These are phyloP conservation scores for Pseudopodoces humilis DNA, from an alignment of 2,113 vertebrate genomes.

Conservation along the genomic window DNA sequence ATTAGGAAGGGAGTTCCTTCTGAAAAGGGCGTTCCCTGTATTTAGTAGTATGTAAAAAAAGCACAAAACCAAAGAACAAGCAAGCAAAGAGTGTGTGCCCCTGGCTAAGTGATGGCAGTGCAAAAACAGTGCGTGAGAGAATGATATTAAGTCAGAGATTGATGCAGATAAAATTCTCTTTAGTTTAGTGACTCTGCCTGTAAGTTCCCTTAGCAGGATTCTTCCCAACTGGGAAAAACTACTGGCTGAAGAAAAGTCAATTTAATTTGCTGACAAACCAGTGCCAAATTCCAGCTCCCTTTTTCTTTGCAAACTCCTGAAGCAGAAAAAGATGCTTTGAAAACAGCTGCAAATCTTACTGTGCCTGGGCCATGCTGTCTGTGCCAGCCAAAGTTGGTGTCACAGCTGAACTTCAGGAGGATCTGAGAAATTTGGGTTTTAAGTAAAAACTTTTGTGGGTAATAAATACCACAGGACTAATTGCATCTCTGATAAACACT, in stretches of 20 bases:
- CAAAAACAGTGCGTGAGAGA: not conserved
- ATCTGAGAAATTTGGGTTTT: not conserved
- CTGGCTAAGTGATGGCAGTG: not conserved
- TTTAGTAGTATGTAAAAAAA: not conserved
- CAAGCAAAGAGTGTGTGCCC: not conserved
- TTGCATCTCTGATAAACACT: not conserved
- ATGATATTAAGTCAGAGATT: not conserved
- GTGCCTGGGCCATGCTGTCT: not conserved
- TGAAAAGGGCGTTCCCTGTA: not conserved
- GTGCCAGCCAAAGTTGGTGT: not conserved
- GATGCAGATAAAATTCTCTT: not conserved
- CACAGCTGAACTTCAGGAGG: not conserved
- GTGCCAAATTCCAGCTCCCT: not conserved
- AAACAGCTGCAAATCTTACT: not conserved
- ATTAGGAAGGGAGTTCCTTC: slow-evolving; percentile 42
- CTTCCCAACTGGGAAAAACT: not conserved
- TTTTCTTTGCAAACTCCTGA: not conserved
- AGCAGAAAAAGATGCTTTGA: not conserved
- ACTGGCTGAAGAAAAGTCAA: not conserved
- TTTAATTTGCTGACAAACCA: slow-evolving; percentile 3
- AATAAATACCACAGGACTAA: not conserved
- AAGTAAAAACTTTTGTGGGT: not conserved
- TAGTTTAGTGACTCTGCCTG: not conserved
- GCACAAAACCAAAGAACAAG: not conserved
- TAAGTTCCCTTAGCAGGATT: not conserved